Percentiles rank a stretch among this genome's conserved stretches.
Evolutionary conservation across 2,113 vertebrate genomes (phyloP).

Genomic region (Tympanuchus pallidicinctus): DNA sequence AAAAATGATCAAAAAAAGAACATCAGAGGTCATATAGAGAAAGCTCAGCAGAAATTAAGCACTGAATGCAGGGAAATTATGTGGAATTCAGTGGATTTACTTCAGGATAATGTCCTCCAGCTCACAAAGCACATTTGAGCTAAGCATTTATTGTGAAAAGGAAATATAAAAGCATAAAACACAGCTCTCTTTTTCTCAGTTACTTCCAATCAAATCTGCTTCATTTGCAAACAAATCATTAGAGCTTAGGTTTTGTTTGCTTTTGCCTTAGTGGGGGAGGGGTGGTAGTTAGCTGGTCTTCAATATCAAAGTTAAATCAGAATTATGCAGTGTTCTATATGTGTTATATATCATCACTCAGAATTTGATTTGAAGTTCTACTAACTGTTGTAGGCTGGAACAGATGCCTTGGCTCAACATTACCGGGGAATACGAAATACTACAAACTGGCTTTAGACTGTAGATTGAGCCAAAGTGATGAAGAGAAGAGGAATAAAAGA

Average conservation of each 20-base stretch:
- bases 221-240: background rate
- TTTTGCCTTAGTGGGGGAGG: background rate
- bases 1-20: background rate
- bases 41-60: background rate
- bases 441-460: slow-evolving; percentile 6
- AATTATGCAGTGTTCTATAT: background rate
- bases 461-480: background rate
- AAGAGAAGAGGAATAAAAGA: background rate
- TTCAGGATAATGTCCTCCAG: background rate
- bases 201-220: background rate
- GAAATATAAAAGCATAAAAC: background rate
- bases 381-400: slow-evolving; percentile 38
- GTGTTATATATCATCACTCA: background rate
- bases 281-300: background rate
- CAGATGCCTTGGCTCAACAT: slow-evolving; percentile 55
- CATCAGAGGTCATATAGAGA: background rate
- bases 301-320: slow-evolving; percentile 9
- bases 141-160: background rate
- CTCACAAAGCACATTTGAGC: background rate
- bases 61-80: background rate
- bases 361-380: slow-evolving; percentile 16
- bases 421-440: slow-evolving; percentile 22
- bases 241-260: background rate
- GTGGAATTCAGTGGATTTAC: background rate
- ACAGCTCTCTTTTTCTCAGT: background rate